Conservation (phyloP, 2,888 invertebrate genomes). For the Limnephilus auricula region DNA sequence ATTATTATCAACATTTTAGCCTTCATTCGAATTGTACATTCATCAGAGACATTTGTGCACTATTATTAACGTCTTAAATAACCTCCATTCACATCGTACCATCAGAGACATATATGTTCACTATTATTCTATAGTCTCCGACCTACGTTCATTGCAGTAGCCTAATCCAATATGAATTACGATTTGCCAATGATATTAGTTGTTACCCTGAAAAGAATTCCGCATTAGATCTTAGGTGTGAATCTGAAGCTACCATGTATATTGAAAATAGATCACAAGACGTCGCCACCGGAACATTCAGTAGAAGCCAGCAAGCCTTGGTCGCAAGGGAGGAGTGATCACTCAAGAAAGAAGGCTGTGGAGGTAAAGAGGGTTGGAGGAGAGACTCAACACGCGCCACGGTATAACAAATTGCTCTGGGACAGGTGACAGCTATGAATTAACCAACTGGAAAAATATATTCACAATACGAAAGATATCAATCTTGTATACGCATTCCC, state of each 20-base stretch:
- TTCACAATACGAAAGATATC: not conserved
- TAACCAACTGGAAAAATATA: slow-evolving; percentile 6
- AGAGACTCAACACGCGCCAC: not conserved
- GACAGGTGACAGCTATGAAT: not conserved
- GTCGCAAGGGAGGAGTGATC: not conserved
- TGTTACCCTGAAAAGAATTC: too few relatives aligned
- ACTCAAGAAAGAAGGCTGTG: not conserved
- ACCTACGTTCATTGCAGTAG: too few relatives aligned
- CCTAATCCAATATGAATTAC: too few relatives aligned
- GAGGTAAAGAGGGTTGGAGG: not conserved
- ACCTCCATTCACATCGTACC: too few relatives aligned
- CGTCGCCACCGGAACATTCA: not conserved
- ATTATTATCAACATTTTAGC: too few relatives aligned
- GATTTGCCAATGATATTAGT: too few relatives aligned
- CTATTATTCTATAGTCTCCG: too few relatives aligned
- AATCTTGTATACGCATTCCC: not conserved
- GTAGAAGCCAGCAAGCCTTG: not conserved
- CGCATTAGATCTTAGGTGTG: not conserved
- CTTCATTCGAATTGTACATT: too few relatives aligned
- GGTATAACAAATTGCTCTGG: slow-evolving; percentile 10
- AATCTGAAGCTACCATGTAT: not conserved
- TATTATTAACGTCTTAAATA: too few relatives aligned
- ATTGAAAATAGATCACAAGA: not conserved
- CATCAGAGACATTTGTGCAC: too few relatives aligned
- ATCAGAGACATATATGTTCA: too few relatives aligned